Conservation (phyloP, 2,113 vertebrate species). For the Tragulus kanchil region DNA sequence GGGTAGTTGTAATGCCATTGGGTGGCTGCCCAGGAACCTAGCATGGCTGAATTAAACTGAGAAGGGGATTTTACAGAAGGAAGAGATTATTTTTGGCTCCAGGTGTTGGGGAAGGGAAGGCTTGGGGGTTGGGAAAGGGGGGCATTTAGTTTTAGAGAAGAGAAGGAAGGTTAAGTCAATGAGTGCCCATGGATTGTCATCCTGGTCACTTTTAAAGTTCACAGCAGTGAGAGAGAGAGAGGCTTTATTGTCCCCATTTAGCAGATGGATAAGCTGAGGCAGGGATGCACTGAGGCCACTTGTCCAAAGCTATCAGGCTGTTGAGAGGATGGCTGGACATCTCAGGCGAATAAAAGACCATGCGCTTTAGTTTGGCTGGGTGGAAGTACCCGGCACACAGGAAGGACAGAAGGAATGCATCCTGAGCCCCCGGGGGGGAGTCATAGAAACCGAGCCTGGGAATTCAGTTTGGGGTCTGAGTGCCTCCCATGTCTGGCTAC, state of each 20-base stretch:
- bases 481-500: not conserved
- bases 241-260: not conserved
- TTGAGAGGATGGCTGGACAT: not conserved
- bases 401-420: not conserved
- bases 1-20: too few species aligned
- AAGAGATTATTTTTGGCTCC: not conserved
- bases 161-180: not conserved
- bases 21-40: not conserved
- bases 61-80: not conserved
- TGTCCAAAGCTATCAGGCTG: not conserved
- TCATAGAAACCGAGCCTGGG: not conserved
- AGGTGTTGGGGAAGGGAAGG: not conserved
- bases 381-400: not conserved
- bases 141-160: not conserved
- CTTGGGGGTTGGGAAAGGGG: not conserved
- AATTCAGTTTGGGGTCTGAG: not conserved
- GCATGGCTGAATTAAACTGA: not conserved
- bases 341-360: not conserved
- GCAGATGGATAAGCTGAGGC: constrained; percentile 8
- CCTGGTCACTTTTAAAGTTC: not conserved
- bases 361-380: accelerated
- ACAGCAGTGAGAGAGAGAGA: not conserved
- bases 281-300: not conserved
- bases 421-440: not conserved
- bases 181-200: not conserved